Evolutionary conservation across 37 sponge, comb jelly and placozoan species (phyloP).

Genomic region (Mnemiopsis leidyi): DNA sequence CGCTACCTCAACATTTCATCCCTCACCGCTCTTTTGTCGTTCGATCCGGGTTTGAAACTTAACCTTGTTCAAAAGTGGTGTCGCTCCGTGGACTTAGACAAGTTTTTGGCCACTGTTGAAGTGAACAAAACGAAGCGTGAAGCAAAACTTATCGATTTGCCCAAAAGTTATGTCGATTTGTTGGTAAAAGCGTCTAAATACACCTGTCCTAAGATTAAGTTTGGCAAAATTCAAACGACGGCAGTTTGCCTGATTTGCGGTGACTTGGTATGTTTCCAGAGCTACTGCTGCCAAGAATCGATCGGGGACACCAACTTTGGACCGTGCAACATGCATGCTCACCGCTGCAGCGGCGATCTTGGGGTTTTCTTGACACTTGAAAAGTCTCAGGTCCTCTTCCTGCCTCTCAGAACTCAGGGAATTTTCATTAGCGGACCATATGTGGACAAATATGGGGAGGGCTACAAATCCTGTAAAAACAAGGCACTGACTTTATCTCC

Average conservation of each 20-base stretch:
- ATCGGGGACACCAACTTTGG: background rate
- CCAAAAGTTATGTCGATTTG: conserved; percentile 1
- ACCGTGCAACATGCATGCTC: conserved; percentile 57
- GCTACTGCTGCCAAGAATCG: conserved; percentile 27
- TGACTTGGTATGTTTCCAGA: conserved; percentile 60
- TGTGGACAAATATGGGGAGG: conserved; percentile 56
- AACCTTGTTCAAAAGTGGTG: conserved; percentile 32
- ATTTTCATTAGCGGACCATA: conserved; percentile 37
- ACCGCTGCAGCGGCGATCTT: conserved; percentile 24
- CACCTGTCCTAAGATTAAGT: conserved; percentile 20
- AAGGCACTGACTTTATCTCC: conserved; percentile 42
- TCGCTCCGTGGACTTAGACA: background rate
- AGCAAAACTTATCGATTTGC: conserved; percentile 8
- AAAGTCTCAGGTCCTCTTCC: conserved; percentile 38
- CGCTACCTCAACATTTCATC: conserved; percentile 15
- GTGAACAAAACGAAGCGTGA: background rate
- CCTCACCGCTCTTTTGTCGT: background rate
- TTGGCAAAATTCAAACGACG: conserved; percentile 10
- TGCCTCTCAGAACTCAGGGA: conserved; percentile 49
- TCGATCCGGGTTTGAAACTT: background rate
- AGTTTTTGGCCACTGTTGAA: background rate
- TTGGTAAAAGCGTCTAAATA: conserved; percentile 7
- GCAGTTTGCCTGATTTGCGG: conserved; percentile 47
- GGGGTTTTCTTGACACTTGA: conserved; percentile 58
- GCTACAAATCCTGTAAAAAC: background rate